Base-by-base conservation (phyloP, 1,140 invertebrate species). In the Lutraria rhynchaena region DNA sequence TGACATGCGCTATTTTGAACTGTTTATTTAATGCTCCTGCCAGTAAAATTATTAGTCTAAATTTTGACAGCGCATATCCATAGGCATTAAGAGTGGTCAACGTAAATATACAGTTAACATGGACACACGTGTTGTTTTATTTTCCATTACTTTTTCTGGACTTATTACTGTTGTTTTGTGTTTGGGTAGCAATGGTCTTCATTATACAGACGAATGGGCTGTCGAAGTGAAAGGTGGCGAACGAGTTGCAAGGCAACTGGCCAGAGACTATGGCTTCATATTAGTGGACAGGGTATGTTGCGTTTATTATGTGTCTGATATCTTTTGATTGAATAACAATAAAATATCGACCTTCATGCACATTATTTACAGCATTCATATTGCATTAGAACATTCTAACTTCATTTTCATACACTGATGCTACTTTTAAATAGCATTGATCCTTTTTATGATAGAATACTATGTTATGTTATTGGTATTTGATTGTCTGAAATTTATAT, bases 161-260 rank as follows among this genome's bases (percentile, higher is more conserved):
- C 31, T 73, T 73, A 11, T 27, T 73, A 41, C 7, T 73, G 19
- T 44, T n/a, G 24, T 29, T 73, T 57, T 67, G 46, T 5, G 19
- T 57, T 37, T 49, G 29, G 73, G 63, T 9, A 46, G 44, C 19
- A 60, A 49, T 9, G 5, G n/a, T 19, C 15, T 3, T 41, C 61
- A 78, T 37, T 78, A 53, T 57, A 65, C 49, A 41, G 61, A 78
- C 41, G 63, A 78, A 78, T 78, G 75, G 75, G 75, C 75, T 27
- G 75, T 53, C 4, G 33, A 55, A 11, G 65, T 78, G 22, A 29
- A 65, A 78, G 75, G 75, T 0, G 75, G 75, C 65, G 37, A 51
- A 41, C 49, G 65, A 24, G 33, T 19, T 4, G 75, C 75, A 35
- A 67, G 61, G 44, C 15, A 78, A 4, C 17, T 78, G 44, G 75